Evolutionary conservation across 1,140 invertebrate genomes (phyloP).

Genomic region (Dinoponera quadriceps): DNA sequence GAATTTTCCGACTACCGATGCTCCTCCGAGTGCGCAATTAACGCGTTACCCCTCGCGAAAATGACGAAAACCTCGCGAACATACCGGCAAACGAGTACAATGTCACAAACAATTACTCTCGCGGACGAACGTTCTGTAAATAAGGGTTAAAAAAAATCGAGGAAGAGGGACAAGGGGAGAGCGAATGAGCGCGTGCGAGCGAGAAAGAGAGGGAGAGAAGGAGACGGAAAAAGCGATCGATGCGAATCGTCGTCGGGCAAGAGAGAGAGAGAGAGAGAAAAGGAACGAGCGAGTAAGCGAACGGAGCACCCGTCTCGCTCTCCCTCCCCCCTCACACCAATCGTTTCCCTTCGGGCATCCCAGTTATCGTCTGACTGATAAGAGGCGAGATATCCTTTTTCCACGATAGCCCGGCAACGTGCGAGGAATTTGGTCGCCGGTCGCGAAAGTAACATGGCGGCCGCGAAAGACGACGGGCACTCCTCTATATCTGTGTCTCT

Average conservation of each 20-base stretch:
- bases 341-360: background rate
- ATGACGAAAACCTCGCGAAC: background rate
- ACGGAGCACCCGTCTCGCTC: background rate
- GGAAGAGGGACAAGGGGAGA: background rate
- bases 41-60: background rate
- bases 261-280: background rate
- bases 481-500: constrained; percentile 64
- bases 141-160: constrained; percentile 30
- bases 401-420: constrained; percentile 32
- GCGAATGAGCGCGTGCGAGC: background rate
- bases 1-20: background rate
- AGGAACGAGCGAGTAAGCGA: constrained; percentile 7
- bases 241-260: constrained; percentile 19
- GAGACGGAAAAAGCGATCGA: constrained; percentile 1
- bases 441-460: constrained; percentile 80
- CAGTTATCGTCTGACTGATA: constrained; percentile 11
- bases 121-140: constrained; percentile 5
- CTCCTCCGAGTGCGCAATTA: constrained; percentile 5
- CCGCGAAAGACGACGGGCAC: constrained; percentile 54
- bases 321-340: background rate
- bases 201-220: constrained; percentile 13
- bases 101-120: constrained; percentile 23
- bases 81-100: background rate
- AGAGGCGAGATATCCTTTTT: background rate
- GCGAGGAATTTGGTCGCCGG: constrained; percentile 73